Conservation (phyloP, 2,888 invertebrate species). For the Eulithis testata region DNA sequence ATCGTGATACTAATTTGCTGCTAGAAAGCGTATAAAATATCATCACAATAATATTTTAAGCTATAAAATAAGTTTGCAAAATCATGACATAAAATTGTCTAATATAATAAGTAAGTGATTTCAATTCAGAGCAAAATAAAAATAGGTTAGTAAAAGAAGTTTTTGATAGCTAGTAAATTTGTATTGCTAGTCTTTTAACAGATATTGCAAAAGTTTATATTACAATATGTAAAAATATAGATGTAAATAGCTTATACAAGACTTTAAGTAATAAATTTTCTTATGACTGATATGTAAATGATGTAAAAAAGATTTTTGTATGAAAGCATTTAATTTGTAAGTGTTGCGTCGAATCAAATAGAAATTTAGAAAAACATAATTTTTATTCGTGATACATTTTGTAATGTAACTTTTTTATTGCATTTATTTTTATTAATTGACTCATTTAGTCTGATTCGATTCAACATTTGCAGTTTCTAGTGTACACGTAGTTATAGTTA, state of each 20-base stretch:
- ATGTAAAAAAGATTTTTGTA: conserved; percentile 57
- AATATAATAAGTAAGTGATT: conserved; percentile 11
- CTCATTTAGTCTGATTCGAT: conserved; percentile 33
- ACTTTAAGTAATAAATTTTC: conserved; percentile 52
- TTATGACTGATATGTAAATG: conserved; percentile 77
- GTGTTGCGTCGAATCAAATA: conserved; percentile 39
- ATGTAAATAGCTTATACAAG: conserved; percentile 55
- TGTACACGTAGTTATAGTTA: conserved; percentile 41
- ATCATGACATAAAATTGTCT: conserved; percentile 30
- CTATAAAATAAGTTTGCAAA: conserved; percentile 25
- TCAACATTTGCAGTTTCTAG: conserved; percentile 37
- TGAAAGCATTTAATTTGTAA: conserved; percentile 43
- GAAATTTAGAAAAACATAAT: conserved; percentile 7
- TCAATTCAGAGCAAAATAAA: conserved; percentile 29
- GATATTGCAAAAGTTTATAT: conserved; percentile 31
- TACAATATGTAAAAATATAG: conserved; percentile 35
- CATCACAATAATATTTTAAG: conserved; percentile 33
- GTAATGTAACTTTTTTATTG: conserved; percentile 22
- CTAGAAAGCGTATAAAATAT: conserved; percentile 18
- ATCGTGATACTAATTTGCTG: conserved; percentile 26
- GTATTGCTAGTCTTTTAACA: conserved; percentile 39
- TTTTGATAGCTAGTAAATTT: conserved; percentile 33
- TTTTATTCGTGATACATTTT: conserved; percentile 27
- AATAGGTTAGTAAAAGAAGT: conserved; percentile 22
- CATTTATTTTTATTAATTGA: conserved; percentile 28